phyloP scores from a whole-genome alignment of 2,888 invertebrate genomes.

The Andrena haemorrhoa region DNA sequence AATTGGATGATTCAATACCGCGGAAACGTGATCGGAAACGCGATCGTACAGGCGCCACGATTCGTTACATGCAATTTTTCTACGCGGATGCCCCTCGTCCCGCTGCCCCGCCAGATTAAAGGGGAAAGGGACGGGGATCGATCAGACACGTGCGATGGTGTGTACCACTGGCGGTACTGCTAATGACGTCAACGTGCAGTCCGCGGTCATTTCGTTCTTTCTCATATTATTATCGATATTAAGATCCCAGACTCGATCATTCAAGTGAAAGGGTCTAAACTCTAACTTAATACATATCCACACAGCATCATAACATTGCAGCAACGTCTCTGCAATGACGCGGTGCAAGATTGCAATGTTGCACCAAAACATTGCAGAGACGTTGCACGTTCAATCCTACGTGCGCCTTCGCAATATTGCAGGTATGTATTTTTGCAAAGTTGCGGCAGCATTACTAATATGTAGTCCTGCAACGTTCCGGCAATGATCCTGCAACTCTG shows the following conservation, averaged over 20 bases:
- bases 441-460: too few species aligned
- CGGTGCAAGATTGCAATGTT: too few species aligned
- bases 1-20: constrained; percentile 81
- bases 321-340: too few species aligned
- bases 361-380: too few species aligned
- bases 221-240: constrained; percentile 9
- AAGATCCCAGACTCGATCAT: neutral
- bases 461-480: too few species aligned
- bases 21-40: constrained; percentile 80
- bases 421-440: too few species aligned
- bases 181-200: constrained; percentile 62
- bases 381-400: too few species aligned
- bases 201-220: constrained; percentile 37
- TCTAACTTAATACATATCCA: constrained; percentile 3
- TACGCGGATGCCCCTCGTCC: constrained; percentile 59
- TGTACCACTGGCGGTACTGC: constrained; percentile 45
- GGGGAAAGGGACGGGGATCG: constrained; percentile 58
- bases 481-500: too few species aligned
- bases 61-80: constrained; percentile 77
- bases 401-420: too few species aligned
- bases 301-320: too few species aligned
- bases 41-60: constrained; percentile 70
- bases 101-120: constrained; percentile 50
- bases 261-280: neutral
- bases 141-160: constrained; percentile 48